Conservation (phyloP, 2,113 vertebrate species). For the Muntiacus muntjak region DNA sequence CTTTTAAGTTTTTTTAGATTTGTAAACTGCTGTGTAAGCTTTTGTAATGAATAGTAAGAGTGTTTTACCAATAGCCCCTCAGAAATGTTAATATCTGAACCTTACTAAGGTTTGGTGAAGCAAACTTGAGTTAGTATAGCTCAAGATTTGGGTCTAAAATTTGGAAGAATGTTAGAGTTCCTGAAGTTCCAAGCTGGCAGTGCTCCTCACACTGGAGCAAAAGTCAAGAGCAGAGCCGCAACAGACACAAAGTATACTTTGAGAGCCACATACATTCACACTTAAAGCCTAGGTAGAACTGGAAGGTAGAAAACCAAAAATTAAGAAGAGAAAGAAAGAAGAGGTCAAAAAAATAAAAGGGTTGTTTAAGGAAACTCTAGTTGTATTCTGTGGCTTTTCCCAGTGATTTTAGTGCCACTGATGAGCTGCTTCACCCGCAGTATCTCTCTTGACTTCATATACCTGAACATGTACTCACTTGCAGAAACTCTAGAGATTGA, state of each 20-base stretch:
- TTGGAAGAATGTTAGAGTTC: neutral
- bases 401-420: neutral
- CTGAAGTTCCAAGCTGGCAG: neutral
- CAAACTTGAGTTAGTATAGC: neutral
- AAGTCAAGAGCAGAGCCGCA: neutral
- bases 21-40: neutral
- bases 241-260: neutral
- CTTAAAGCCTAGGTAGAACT: neutral
- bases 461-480: neutral
- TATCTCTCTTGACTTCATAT: neutral
- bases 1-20: neutral
- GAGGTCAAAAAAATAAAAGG: neutral
- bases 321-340: neutral
- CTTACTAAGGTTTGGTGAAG: neutral
- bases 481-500: neutral
- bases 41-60: neutral
- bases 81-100: neutral
- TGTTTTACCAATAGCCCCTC: neutral
- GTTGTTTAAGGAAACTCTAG: neutral
- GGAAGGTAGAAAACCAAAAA: neutral
- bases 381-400: neutral
- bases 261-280: neutral
- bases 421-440: neutral
- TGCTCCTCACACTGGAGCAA: neutral
- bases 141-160: slow-evolving; percentile 15